These are phyloP conservation scores for Hypena proboscidalis DNA, from an alignment of 2,888 invertebrate genomes.

Conservation along the genomic window DNA sequence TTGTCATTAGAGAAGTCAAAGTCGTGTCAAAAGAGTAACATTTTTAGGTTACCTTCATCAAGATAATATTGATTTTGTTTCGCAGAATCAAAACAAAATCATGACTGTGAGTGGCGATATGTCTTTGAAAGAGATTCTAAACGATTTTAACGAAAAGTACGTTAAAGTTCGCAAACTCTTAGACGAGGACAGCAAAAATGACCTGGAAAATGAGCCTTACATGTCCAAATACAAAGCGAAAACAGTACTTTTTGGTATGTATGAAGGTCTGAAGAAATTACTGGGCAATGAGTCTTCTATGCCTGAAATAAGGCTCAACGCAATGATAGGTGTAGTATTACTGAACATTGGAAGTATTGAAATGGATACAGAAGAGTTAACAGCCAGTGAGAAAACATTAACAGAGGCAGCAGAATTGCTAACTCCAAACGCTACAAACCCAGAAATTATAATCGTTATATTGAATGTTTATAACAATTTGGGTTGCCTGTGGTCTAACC, in stretches of 20 bases:
- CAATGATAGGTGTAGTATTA: conserved; percentile 88
- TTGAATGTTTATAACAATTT: conserved; percentile 92
- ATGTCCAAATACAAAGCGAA: conserved; percentile 93
- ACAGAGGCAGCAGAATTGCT: conserved; percentile 87
- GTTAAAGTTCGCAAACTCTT: conserved; percentile 88
- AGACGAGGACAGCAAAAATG: conserved; percentile 89
- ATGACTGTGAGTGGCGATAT: conserved; percentile 53
- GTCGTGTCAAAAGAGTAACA: no score
- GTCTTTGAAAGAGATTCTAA: conserved; percentile 85
- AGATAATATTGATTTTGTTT: conserved; percentile 13
- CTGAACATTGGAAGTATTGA: conserved; percentile 91
- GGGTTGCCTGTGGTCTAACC: conserved; percentile 91
- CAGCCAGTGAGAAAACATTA: conserved; percentile 89
- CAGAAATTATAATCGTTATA: conserved; percentile 87
- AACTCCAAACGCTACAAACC: conserved; percentile 78
- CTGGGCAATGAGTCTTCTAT: conserved; percentile 56
- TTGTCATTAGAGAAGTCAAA: no score
- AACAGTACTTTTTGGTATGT: conserved; percentile 87
- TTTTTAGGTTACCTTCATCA: no score
- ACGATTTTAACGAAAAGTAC: conserved; percentile 89
- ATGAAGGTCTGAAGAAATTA: conserved; percentile 81
- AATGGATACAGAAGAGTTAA: conserved; percentile 91
- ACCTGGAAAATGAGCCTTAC: conserved; percentile 91
- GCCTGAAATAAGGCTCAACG: conserved; percentile 59
- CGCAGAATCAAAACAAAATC: conserved; percentile 3